Conservation (phyloP, 2,888 invertebrate genomes). For the Mesorhabditis sp. region DNA sequence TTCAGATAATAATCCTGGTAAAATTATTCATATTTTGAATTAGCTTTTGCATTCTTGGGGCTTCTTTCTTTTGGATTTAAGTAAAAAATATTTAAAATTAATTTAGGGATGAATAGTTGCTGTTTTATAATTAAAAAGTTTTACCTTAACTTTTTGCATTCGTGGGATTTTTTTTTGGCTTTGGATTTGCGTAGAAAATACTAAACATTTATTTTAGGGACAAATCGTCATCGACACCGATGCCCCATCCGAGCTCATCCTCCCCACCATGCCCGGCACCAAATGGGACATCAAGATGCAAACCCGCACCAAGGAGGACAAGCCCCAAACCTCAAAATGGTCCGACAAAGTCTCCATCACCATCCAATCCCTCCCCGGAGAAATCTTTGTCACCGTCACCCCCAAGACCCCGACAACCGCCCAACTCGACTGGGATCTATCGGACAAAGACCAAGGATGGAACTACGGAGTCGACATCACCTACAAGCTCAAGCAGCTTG, state of each 20-base stretch:
- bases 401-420: constrained; percentile 52
- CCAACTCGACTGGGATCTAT: constrained; percentile 54
- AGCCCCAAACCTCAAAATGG: constrained; percentile 50
- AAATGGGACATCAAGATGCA: constrained; percentile 56
- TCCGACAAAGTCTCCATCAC: constrained; percentile 44
- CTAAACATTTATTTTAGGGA: constrained; percentile 14
- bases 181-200: too few species aligned
- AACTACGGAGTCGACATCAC: constrained; percentile 58
- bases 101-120: too few species aligned
- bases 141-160: too few species aligned
- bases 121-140: too few species aligned
- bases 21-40: too few species aligned
- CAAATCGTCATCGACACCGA: constrained; percentile 39
- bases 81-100: too few species aligned
- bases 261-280: constrained; percentile 48
- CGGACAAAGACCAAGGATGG: constrained; percentile 55
- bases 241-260: constrained; percentile 30
- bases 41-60: too few species aligned
- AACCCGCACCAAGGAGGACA: constrained; percentile 56
- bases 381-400: constrained; percentile 54
- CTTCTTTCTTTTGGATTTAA: too few species aligned
- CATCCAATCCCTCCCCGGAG: constrained; percentile 51
- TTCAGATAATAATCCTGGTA: too few species aligned
- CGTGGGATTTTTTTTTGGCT: too few species aligned
- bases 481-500: constrained; percentile 50